Evolutionary conservation across 2,113 vertebrate species (phyloP), one percentile per base, ranked within the genome.

Genomic region (Anhinga anhinga): DNA sequence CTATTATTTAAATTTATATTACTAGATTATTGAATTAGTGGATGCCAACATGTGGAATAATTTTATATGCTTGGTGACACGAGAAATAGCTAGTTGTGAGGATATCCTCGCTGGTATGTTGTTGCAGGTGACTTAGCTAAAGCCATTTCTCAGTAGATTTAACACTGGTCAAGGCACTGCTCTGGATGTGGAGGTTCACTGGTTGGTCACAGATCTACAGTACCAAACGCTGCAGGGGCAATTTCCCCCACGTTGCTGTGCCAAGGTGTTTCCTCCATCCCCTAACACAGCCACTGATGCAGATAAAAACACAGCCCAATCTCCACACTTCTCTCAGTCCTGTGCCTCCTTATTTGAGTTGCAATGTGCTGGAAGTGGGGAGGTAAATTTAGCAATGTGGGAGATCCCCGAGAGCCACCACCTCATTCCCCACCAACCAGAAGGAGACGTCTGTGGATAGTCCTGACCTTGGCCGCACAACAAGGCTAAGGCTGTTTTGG

Each of bases 1-100:
- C 97, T 97, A 95, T 98, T 98, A 97, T 77, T 92, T 95, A 94
- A 97, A 98, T 98, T 97, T 98, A 97, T 98, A 96, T 95, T 96
- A 96, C 95, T 47, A 82, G 93, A 95, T 97, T 97, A 98, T 96
- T 98, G 98, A 98, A 97, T 98, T 96, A 98, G 96, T 70, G 90
- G 89, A 97, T 96, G 95, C 88, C 83, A 94, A 90, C 88, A 74
- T 53, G 90, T 85, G 95, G 97, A 98, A 96, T 98, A 92, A 95
- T 97, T 98, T 97, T 95, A 95, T 94, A 59, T 76, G 97, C 94
- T 97, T 95, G 65, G 89, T 97, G 97, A 90, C 96, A 98, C 74
- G 26, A 95, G 94, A 97, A 97, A 97, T 97, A 97, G 89, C 45
- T 77, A 85, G 62, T 88, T 16, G 6, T 65, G 70, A 93, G 82